Evolutionary conservation across 2,113 vertebrate species (phyloP), one percentile per base, ranked within the genome.

Genomic region (Bucco capensis): DNA sequence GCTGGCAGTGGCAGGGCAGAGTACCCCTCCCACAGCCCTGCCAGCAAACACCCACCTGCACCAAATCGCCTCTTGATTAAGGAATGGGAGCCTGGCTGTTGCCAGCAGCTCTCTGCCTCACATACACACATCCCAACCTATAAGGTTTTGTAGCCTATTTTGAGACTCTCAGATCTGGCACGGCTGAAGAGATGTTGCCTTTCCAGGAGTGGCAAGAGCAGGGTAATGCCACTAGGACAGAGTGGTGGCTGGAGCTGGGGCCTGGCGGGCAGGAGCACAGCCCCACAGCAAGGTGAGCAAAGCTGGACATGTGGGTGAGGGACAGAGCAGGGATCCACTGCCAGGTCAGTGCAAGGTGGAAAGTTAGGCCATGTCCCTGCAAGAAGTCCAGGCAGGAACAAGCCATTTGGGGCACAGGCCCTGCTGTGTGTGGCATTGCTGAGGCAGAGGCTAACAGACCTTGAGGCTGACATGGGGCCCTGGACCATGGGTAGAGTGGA

Each of bases 351-450:
- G 35, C 6, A 1, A 19, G 38, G 31, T 44, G 53, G 6, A 10
- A 12, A 4, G 17, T 50, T 21, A 6, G 47, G 28, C 10, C 27
- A 11, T 1, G 1, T 11, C 19, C 2, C 0, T 18, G 27, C 0
- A 2, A 46, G 66, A 42, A 33, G 25, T 16, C 19, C 16, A 11
- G 42, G 19, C 14, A 7, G 35, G 35, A 33, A 7, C 8, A 4
- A 37, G 14, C 57, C 33, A 35, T 10, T 23, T 6, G 24, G 50
- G 18, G 37, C 22, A 10, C 0, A 1, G 44, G 28, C 6, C 12
- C 38, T 57, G 30, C 24, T 23, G 18, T 24, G 44, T 23, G 18
- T 24, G 44, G n/a, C 2, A 0, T 35, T 0, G 5, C 57, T 15
- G 65, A 18, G 38, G 19, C 7, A 19, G 19, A 35, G 38, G 2